Percentiles rank a stretch among this genome's conserved stretches.
Evolutionary conservation across 2,113 vertebrate genomes (phyloP).

Genomic region (Anolis sagrei): DNA sequence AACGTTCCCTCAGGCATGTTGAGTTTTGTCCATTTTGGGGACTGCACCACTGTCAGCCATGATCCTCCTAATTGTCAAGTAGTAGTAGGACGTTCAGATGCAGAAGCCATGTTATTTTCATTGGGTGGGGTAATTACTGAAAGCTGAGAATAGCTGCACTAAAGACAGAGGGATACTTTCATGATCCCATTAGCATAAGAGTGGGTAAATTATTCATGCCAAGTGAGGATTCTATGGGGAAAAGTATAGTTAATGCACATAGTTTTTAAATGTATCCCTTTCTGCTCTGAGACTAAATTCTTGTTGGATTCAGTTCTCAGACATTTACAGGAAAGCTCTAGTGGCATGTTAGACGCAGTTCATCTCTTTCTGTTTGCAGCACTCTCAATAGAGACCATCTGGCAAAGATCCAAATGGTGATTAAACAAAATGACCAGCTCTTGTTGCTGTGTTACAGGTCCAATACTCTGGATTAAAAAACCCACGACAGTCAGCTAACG

Average conservation of each 20-base stretch:
- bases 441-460: constrained; percentile 89
- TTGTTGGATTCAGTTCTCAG: constrained; percentile 97
- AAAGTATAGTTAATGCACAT: constrained; percentile 99
- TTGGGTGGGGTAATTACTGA: constrained; percentile 94
- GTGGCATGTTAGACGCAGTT: constrained; percentile 90
- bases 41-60: constrained; percentile 69
- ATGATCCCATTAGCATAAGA: constrained; percentile 99
- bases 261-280: constrained; percentile 99
- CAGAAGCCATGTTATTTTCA: constrained; percentile 88
- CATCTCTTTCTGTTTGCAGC: constrained; percentile 84
- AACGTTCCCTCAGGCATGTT: constrained; percentile 42
- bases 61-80: constrained; percentile 79
- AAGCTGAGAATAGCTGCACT: constrained; percentile 93
- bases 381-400: constrained; percentile 91
- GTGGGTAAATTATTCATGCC: constrained; percentile 99
- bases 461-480: constrained; percentile 89
- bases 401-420: constrained; percentile 97
- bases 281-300: constrained; percentile 94
- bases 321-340: constrained; percentile 96
- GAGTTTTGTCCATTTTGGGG: constrained; percentile 60
- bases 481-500: constrained; percentile 81
- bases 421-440: constrained; percentile 99
- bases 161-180: constrained; percentile 95
- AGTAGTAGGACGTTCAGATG: constrained; percentile 73
- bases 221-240: constrained; percentile 98